These are phyloP conservation scores for Aspidoscelis tigris DNA, from an alignment of 2,113 vertebrate species.

Conservation along the genomic window DNA sequence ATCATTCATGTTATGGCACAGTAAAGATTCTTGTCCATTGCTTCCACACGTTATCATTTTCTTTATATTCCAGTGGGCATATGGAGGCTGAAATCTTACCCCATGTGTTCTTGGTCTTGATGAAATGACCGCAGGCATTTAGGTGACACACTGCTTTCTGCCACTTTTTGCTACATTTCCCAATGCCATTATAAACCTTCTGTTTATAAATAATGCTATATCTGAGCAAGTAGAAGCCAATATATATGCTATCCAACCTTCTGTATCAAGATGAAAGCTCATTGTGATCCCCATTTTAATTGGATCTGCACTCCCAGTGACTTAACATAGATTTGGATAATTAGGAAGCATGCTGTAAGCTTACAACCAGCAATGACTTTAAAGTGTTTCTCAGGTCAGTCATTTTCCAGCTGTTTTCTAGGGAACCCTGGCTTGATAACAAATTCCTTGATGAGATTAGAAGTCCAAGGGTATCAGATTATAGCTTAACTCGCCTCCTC, in stretches of 20 bases:
- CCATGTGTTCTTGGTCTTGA: neutral
- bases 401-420: neutral
- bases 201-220: neutral
- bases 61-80: too few relatives aligned
- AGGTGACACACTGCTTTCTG: neutral
- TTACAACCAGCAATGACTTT: slow-evolving; percentile 36
- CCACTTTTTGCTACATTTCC: neutral
- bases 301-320: neutral
- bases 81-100: too few relatives aligned
- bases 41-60: too few relatives aligned
- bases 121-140: neutral
- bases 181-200: neutral
- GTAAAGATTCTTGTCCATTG: too few relatives aligned
- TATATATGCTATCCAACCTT: neutral
- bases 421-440: neutral
- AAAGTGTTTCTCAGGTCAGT: slow-evolving; percentile 8
- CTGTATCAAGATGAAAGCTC: neutral
- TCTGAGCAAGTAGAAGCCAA: neutral
- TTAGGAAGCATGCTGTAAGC: slow-evolving; percentile 35
- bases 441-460: neutral
- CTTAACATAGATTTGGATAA: slow-evolving; percentile 21
- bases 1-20: too few relatives aligned
- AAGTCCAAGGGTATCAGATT: neutral
- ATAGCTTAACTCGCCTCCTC: neutral
- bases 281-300: neutral